Evolutionary conservation across 2,888 invertebrate species (phyloP), one percentile per base, ranked within the genome.

Genomic region (Acronicta leporina): DNA sequence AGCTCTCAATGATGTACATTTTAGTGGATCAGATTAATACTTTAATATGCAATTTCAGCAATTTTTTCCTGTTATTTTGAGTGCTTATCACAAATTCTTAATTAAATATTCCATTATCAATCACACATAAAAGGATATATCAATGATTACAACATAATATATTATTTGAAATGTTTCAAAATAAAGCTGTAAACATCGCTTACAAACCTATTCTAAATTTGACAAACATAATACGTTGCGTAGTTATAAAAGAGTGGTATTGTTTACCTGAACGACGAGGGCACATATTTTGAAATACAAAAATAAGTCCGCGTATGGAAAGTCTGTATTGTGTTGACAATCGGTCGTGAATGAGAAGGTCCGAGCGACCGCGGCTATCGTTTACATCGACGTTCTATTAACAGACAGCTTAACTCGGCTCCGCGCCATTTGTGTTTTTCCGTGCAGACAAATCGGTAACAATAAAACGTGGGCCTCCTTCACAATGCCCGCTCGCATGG

Each of bases 391-490:
- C 80, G 87, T 91, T 87, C 91, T 87, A 91, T 92, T 89, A 92
- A 90, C 91, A 91, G 86, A 88, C 89, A 87, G 89, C 87, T 89
- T 87, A 90, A 87, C 89, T 87, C 86, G 77, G 77, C 87, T 86
- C 84, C 87, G 85, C 83, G 80, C 91, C 92, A 92, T 93, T 94
- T 87, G 92, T 89, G 91, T 91, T 87, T 88, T 86, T 80, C 89
- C 91, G 87, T 85, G 91, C 93, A 91, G 90, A 92, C 87, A 88
- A 90, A 94, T 92, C 92, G 92, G 88, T 84, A 90, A 94, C 93
- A 94, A 94, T 93, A 91, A 92, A 91, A 84, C 86, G 85, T 75
- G 88, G 83, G 81, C 81, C 86, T 85, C 82, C 86, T 87, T 83
- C 87, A 92, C 93, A 92, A 92, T 91, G 85, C 85, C 77, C 69